Evolutionary conservation across 1,140 invertebrate species (phyloP), one percentile per base, ranked within the genome.

Genomic region (Drosophila kurseongensis): DNA sequence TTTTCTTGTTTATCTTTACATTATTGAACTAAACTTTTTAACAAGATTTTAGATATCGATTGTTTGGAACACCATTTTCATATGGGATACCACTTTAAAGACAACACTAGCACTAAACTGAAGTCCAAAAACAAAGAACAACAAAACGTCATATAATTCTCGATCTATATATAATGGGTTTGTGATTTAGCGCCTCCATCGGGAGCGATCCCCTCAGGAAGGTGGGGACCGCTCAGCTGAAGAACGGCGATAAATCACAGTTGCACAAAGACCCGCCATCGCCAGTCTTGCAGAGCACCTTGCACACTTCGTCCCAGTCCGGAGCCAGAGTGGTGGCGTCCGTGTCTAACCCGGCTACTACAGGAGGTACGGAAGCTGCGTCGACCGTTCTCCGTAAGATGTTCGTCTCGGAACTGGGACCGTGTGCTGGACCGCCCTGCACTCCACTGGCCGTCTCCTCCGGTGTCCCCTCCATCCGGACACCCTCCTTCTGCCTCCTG

Each of bases 181-280:
- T 71, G 83, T 83, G 79, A 88, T 89, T 72, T 71, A 79, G 32
- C 84, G 54, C 83, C 71, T 76, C 32, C 65, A 16, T 45, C 38
- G 57, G 35, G 12, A 45, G 13, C 6, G 23, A 48, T 40, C 56
- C 62, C 13, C 62, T 76, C 7, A 55, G 14, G 10, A 75, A 54
- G 51, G 41, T 14, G 16, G 18, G 6, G 50, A 52, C 51, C 27
- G 38, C 41, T 59, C 41, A 89, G 73, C 10, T 85, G 76, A 85
- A 76, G 77, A 93, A 92, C 50, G 93, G 93, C 47, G 93, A 91
- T 52, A 93, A 84, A 92, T 94, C 93, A 91, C 94, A 94, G 79
- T 93, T 92, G 90, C 94, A 94, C 78, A 94, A 93, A 65, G 91
- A 91, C 59, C 94, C 94, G 57, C 94, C 94, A 74, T 93, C 92